phyloP scores from a whole-genome alignment of 2,888 invertebrate genomes.

The Auanema freiburgensis region DNA sequence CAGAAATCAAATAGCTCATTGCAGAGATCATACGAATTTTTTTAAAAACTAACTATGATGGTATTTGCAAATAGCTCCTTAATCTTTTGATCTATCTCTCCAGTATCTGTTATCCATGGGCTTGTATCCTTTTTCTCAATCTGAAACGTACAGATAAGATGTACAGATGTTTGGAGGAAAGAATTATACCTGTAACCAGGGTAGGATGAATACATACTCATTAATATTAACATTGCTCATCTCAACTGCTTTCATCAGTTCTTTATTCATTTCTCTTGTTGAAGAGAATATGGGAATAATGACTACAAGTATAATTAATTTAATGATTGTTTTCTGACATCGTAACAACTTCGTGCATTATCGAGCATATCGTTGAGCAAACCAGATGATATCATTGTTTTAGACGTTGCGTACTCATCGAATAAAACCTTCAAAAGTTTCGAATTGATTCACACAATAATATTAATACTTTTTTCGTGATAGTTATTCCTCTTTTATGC shows the following conservation, averaged over 20 bases:
- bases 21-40: not conserved
- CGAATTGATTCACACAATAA: not conserved
- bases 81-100: slow-evolving; percentile 57
- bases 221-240: slow-evolving; percentile 48
- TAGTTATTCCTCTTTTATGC: slow-evolving; percentile 46
- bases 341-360: slow-evolving; percentile 18
- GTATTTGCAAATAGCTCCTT: slow-evolving; percentile 60
- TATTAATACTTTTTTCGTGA: slow-evolving; percentile 44
- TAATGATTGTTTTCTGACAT: too few relatives aligned
- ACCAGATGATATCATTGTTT: slow-evolving; percentile 50
- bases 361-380: slow-evolving; percentile 53
- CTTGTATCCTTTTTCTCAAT: slow-evolving; percentile 53
- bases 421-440: slow-evolving; percentile 37
- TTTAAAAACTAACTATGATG: slow-evolving; percentile 44
- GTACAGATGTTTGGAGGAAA: not conserved
- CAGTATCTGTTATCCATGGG: slow-evolving; percentile 59
- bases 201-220: slow-evolving; percentile 60
- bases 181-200: slow-evolving; percentile 53
- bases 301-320: slow-evolving; percentile 40
- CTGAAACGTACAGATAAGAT: slow-evolving; percentile 10
- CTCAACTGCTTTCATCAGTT: slow-evolving; percentile 59
- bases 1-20: not conserved
- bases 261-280: slow-evolving; percentile 59
- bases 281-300: slow-evolving; percentile 60
- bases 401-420: slow-evolving; percentile 55